These are phyloP conservation scores for Lepus europaeus DNA, from an alignment of 2,113 vertebrate species.

Conservation along the genomic window DNA sequence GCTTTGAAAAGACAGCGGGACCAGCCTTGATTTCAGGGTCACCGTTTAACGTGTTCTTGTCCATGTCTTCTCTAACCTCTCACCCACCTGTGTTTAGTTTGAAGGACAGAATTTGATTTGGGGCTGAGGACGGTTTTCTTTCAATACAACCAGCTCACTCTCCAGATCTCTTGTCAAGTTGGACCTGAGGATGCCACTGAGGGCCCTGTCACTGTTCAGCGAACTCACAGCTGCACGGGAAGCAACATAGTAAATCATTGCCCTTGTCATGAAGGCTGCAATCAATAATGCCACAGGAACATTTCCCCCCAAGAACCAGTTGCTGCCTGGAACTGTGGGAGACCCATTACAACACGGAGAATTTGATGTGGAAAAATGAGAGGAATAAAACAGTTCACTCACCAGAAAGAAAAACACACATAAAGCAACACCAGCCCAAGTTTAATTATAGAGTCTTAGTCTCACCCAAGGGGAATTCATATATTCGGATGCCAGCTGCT, in stretches of 20 bases:
- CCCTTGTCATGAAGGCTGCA: constrained; percentile 80
- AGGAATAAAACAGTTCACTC: constrained; percentile 73
- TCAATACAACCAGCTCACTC: constrained; percentile 57
- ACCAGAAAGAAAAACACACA: constrained; percentile 69
- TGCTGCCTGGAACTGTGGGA: constrained; percentile 79
- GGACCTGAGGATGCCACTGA: constrained; percentile 76
- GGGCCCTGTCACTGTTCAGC: constrained; percentile 12
- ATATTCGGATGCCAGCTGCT: constrained; percentile 39
- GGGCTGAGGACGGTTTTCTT: constrained; percentile 65
- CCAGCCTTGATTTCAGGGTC: not conserved
- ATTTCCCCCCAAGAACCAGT: constrained; percentile 75
- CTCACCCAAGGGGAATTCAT: constrained; percentile 61
- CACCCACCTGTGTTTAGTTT: constrained; percentile 11
- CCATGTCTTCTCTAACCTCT: constrained; percentile 14
- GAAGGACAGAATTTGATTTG: constrained; percentile 54
- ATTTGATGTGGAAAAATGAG: constrained; percentile 72
- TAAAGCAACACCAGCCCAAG: not conserved
- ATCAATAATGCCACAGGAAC: constrained; percentile 85
- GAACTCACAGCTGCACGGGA: constrained; percentile 81
- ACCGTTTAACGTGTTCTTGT: not conserved
- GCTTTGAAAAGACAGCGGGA: not conserved
- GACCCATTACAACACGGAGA: constrained; percentile 69
- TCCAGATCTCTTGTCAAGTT: constrained; percentile 67
- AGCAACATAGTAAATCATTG: constrained; percentile 81
- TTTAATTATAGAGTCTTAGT: constrained; percentile 77